Base-by-base conservation (phyloP, 2,888 invertebrate species). In the Lithophane socia region DNA sequence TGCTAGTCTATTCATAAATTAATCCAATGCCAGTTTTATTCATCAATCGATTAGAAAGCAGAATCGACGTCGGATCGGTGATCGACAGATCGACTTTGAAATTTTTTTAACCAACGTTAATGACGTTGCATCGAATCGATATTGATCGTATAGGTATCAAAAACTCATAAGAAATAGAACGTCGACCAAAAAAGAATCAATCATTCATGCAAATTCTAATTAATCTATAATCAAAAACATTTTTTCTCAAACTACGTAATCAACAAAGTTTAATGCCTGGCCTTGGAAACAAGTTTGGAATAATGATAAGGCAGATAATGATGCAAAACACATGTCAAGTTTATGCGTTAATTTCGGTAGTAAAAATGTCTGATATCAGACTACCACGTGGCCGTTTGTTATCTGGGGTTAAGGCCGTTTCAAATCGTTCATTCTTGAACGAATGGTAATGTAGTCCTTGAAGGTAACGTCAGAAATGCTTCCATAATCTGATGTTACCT, bases 281-380 rank as follows among this genome's bases (percentile, higher is more conserved):
- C 73, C 83, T 86, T 73, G 66, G 8, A n/a, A 77, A 73, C 75
- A 42, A 37, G 78, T 83, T 77, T 12, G 37, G 37, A 80, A 18
- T n/a, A 54, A 42, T 63, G 79, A 84, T 87, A 87, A 80, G 24
- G 0, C 3, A 37, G 77, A 87, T 87, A 86, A 69, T 75, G 18
- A 76, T 78, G 75, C 42, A 73, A 83, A 69, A 66, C 68, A 65
- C 69, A 66, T 79, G 61, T 61, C 69, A 66, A 75, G 61, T 61
- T 63, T 49, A 65, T 60, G 65, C 44, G 52, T 76, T 64, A 73
- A 81, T 65, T 81, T 74, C 37, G 65, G 21, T 37, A 61, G 3
- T 66, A 68, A 42, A 58, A 54, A 10, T 65, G 58, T 63, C 37
- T 54, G 86, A 75, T 75, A 54, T 60, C 9, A 61, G 37, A 37